Conservation (phyloP, 2,888 invertebrate genomes). For the Candidula unifasciata region DNA sequence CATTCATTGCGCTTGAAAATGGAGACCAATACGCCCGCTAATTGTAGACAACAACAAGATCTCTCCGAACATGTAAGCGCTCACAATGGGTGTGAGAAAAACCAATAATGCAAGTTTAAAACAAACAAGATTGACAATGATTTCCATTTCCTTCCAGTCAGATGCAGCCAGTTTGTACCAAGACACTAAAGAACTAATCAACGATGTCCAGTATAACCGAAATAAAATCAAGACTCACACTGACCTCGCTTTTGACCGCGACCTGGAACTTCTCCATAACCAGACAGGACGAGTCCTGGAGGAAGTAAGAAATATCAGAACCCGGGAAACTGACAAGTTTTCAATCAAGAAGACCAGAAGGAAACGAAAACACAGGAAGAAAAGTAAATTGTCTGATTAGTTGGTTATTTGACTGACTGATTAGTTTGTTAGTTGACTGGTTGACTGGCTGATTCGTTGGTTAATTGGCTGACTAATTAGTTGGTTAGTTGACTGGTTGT, state of each 20-base stretch:
- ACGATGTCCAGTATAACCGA: no score
- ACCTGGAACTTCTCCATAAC: not conserved
- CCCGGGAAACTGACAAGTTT: not conserved
- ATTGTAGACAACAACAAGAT: no score
- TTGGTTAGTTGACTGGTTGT: no score
- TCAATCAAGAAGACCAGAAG: not conserved
- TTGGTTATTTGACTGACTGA: no score
- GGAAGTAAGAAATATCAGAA: not conserved
- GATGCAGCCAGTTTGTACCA: not conserved
- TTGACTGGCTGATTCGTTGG: no score
- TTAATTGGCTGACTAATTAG: no score
- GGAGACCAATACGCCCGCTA: no score
- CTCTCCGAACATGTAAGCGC: no score
- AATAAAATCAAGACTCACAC: not conserved
- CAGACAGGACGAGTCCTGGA: not conserved
- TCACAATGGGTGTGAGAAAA: no score
- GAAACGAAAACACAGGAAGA: not conserved
- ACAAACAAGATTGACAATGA: not conserved
- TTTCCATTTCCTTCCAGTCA: not conserved
- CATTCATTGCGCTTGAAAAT: not conserved
- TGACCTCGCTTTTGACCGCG: conserved; percentile 4
- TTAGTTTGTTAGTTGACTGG: no score
- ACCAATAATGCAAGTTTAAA: no score
- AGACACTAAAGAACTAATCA: conserved; percentile 7
- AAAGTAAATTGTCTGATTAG: no score